Evolutionary conservation across 2,113 vertebrate species (phyloP).

Genomic region (Chaetops frenatus): DNA sequence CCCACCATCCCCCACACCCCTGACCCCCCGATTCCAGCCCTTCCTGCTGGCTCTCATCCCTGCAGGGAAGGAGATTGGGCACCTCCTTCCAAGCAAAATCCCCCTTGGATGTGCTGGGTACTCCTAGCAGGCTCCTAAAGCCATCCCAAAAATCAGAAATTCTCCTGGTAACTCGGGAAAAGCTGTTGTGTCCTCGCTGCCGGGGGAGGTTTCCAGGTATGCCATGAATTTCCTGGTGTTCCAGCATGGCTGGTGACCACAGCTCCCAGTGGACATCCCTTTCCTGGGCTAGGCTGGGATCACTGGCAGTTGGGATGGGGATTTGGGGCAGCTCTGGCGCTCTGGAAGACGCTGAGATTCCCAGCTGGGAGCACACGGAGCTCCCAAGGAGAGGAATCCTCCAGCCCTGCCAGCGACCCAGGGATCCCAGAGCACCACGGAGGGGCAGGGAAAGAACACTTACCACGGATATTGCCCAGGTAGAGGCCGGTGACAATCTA

Average conservation of each 20-base stretch:
- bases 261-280: background rate
- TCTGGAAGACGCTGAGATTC: background rate
- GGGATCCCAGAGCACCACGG: accelerated
- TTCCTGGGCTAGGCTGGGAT: background rate
- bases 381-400: background rate
- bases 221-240: background rate
- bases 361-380: background rate
- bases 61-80: accelerated
- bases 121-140: background rate
- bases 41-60: background rate
- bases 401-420: accelerated
- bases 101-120: accelerated
- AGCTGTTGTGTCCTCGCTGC: accelerated
- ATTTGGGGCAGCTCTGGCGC: background rate
- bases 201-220: background rate
- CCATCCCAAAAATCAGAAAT: background rate
- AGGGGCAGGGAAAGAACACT: constrained; percentile 12
- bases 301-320: background rate
- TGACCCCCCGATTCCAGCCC: background rate
- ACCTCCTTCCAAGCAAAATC: background rate
- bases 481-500: constrained; percentile 85
- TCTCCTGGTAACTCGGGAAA: accelerated
- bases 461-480: constrained; percentile 85
- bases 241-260: accelerated
- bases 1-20: accelerated